phyloP scores from a whole-genome alignment of 2,797 vertebrate species.

The Malacoraja senta region DNA sequence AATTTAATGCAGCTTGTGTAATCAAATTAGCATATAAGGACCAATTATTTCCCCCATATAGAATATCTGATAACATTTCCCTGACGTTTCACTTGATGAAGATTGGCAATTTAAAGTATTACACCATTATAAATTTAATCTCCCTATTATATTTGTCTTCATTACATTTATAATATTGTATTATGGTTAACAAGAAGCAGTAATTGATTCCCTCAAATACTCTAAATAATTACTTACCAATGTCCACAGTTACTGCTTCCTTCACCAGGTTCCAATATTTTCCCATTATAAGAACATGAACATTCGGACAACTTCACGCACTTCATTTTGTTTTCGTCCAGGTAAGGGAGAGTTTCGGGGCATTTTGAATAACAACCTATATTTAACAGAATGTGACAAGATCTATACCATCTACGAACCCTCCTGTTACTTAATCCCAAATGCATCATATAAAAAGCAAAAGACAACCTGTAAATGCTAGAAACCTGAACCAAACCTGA shows the following conservation, averaged over 20 bases:
- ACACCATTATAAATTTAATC: neutral
- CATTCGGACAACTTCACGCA: constrained; percentile 16
- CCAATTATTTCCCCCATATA: neutral
- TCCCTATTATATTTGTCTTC: neutral
- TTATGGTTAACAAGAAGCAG: neutral
- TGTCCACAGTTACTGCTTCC: constrained; percentile 47
- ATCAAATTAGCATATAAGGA: neutral
- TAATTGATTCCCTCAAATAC: neutral
- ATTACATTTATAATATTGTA: neutral
- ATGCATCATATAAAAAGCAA: neutral
- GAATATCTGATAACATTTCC: neutral
- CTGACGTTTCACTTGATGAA: neutral
- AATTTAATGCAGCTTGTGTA: neutral
- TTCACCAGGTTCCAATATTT: constrained; percentile 18
- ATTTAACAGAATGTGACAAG: neutral
- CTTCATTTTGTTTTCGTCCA: constrained; percentile 34
- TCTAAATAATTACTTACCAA: neutral
- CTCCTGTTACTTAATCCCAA: neutral
- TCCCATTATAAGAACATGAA: neutral
- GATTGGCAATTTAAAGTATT: neutral
- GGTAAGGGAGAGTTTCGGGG: neutral
- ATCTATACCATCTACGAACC: neutral
- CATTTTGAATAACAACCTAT: constrained; percentile 34
- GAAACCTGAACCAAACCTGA: neutral
- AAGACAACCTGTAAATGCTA: neutral